Base-by-base conservation (phyloP, 2,113 vertebrate species). In the Sinocyclocheilus rhinocerous region DNA sequence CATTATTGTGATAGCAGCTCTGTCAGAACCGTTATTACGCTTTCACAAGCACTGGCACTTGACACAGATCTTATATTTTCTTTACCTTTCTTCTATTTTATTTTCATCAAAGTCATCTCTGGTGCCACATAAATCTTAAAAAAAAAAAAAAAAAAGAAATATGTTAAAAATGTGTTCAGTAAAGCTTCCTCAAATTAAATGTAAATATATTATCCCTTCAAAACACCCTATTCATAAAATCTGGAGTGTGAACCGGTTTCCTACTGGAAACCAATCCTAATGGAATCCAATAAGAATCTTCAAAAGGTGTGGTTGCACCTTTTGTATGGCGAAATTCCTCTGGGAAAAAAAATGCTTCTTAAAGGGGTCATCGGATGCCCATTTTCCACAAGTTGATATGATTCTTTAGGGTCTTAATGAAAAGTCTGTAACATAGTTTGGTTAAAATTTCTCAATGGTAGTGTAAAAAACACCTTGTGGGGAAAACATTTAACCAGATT, bases 21-120 rank as follows among this genome's bases (percentile, higher is more conserved):
- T 75, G 39, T 75, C 39, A 75, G 20, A 75, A 75, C 5, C 11
- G 22, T 75, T 24, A 48, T 18, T 55, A 77, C 4, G 15, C 75
- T 18, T 55, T 29, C 45, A 33, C 6, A 55, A 55, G 24, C 48
- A 36, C 65, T 42, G 67, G 10, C 4, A 57, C 6, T 70, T 15
- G 11, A 22, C n/a, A 86, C 75, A 65, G 57, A 52, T 36, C 75
- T 36, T 75, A n/a, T 80, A 5, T 81, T 76, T 29, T 22, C 76
- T 52, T n/a, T 70, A 85, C 85, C 82, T 87, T 70, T 83, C 82
- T 33, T 77, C 82, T 26, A 45, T 76, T 75, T 59, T 76, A 18
- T 73, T 78, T 70, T 72, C 82, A 86, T 70, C 42, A 39, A 10
- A 26, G 16, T 20, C 26, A 48, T 73, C 72, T 77, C 50, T 77